Evolutionary conservation across 2,113 vertebrate genomes (phyloP), one percentile per base, ranked within the genome.

Genomic region (Tretioscincus oriximinensis): DNA sequence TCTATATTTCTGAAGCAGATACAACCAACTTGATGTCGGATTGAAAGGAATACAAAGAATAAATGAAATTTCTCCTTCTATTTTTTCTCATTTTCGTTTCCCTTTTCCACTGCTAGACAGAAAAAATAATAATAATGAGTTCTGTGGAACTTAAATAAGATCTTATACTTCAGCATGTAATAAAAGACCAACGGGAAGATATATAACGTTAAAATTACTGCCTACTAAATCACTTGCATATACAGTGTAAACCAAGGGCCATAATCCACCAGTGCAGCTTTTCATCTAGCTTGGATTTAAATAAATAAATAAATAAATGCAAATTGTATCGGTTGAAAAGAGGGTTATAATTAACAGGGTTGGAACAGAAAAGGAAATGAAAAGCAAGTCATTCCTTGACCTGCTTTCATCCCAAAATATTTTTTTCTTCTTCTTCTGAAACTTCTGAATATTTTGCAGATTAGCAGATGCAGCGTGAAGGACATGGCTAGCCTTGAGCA

Each of bases 11-110:
- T 3, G 73, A 85, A 90, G 81, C 54, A 63, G 31, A 76, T 0
- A 10, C 85, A 84, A 67, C 70, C 69, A 86, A 77, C 61, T 0
- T 14, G 84, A 89, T 1, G 81, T 58, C 54, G 84, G 76, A 76
- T 12, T 60, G 82, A 28, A 35, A 81, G 31, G 51, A 60, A 67
- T 49, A 28, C 5, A 11, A 66, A 49, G n/a, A 69, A 26, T 76
- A 76, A 81, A 81, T 81, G 49, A 69, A 45, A 76, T 63, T 7
- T 63, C 65, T 69, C 72, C 45, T 10, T 63, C 69, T 47, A 7
- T 9, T 2, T 60, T n/a, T 69, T 81, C 26, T 26, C 24, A 45
- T 24, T 70, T 77, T 80, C 47, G 41, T 69, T 80, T 14, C 22
- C 22, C 41, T 22, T 70, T 77, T 81, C 61, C 58, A 28, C 72